Conservation (phyloP, 2,888 invertebrate genomes). For the Troides helena region DNA sequence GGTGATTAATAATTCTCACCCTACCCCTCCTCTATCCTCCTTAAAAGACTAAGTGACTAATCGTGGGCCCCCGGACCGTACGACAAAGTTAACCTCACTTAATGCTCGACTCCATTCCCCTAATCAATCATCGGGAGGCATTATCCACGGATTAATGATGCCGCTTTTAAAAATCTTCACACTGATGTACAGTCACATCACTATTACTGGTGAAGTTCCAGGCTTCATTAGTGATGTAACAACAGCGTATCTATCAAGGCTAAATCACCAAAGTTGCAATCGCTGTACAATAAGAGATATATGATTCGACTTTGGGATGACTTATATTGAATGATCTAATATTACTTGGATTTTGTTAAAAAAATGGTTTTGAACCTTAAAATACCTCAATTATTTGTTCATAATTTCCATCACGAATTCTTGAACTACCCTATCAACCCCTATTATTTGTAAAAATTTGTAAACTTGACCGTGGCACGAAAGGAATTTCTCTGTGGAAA, state of each 20-base stretch:
- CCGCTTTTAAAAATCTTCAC: slow-evolving; percentile 42
- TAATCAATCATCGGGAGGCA: slow-evolving; percentile 68
- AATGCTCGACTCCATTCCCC: slow-evolving; percentile 39
- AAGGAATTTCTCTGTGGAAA: slow-evolving; percentile 7
- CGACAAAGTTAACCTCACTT: slow-evolving; percentile 44
- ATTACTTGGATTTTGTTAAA: too few species aligned
- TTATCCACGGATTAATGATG: slow-evolving; percentile 69
- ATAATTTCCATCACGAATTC: neutral
- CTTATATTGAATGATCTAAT: too few species aligned
- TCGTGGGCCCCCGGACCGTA: slow-evolving; percentile 17
- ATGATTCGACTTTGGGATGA: too few species aligned
- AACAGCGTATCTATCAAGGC: too few species aligned
- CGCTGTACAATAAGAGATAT: too few species aligned
- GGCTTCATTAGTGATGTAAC: too few species aligned
- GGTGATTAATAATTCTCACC: slow-evolving; percentile 16
- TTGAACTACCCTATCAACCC: neutral
- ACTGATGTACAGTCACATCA: neutral
- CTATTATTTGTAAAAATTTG: neutral
- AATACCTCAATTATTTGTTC: too few species aligned
- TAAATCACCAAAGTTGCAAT: too few species aligned
- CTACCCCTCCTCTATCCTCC: neutral
- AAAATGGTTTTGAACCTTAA: too few species aligned
- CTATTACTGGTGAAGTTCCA: too few species aligned
- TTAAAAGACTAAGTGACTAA: slow-evolving; percentile 29
- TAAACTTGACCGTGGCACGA: slow-evolving; percentile 3